Base-by-base conservation (phyloP, 92 coral and sea anemone species). In the Paragorgia papillata region DNA sequence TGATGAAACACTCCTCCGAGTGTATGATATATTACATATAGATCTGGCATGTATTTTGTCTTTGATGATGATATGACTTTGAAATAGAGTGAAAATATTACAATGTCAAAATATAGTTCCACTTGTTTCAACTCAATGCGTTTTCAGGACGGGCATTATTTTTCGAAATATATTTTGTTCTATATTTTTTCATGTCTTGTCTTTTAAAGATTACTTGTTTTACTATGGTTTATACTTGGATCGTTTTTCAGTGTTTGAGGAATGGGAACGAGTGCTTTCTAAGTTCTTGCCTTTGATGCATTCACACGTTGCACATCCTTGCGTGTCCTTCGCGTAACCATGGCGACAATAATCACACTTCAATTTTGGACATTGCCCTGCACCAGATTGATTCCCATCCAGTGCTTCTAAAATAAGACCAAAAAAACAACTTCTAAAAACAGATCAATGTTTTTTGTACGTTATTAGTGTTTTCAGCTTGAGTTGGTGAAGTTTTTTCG, bases 271-370 rank as follows among this genome's bases (percentile, higher is more conserved):
- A 71, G 13, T 31, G 0, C n/a, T 25, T 71, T 28, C 28, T 27
- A 28, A 25, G n/a, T 50, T 41, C 73, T 76, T 76, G 82, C 82
- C 82, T 62, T 61, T 32, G 21, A 41, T 62, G 57, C 96, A 90
- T 43, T 66, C 77, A 58, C 96, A 90, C 25, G 91, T 90, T 53
- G 71, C 67, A 63, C 96, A 90, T 53, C 91, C 91, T 3, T 58
- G 63, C 24, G 53, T 61, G 51, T 80, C 85, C 53, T 75, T 80
- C 46, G 66, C 70, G 74, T 81, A 84, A 40, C 91, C 96, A 37
- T 82, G 69, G 50, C 75, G 88, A 48, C 96, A 90, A 31, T 80
- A 69, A 17, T 15, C 75, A 44, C 96, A 90, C 21, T 84, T 76
- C 10, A 74, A 40, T 25, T 62, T 10, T 9, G 87, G 92, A 37